Conservation (phyloP, 2,888 invertebrate genomes). For the Trachelus stipa region DNA sequence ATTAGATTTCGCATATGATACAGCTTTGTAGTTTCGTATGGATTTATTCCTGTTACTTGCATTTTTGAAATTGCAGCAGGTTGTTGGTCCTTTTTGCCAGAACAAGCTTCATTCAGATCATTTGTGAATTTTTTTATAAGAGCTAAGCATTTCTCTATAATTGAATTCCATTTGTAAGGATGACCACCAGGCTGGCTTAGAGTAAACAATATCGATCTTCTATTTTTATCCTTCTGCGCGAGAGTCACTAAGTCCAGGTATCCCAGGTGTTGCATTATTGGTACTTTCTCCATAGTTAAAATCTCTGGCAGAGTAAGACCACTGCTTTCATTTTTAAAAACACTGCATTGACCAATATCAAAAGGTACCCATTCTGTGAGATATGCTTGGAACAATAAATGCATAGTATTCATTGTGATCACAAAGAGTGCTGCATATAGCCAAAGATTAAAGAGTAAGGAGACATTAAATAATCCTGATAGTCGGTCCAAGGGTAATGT, state of each 20-base stretch:
- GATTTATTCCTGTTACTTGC: constrained; percentile 34
- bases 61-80: constrained; percentile 26
- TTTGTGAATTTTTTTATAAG: constrained; percentile 75
- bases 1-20: constrained; percentile 26
- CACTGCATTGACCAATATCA: constrained; percentile 68
- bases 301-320: constrained; percentile 73
- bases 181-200: constrained; percentile 88
- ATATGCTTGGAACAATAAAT: constrained; percentile 76
- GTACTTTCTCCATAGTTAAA: constrained; percentile 71
- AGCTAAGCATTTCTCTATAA: constrained; percentile 74
- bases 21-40: constrained; percentile 26
- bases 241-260: constrained; percentile 79
- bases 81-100: constrained; percentile 33
- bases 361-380: constrained; percentile 79
- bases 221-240: constrained; percentile 71
- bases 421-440: constrained; percentile 77
- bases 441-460: constrained; percentile 76
- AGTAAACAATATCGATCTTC: constrained; percentile 77
- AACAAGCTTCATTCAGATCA: constrained; percentile 71
- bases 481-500: constrained; percentile 69
- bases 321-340: constrained; percentile 49
- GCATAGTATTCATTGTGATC: constrained; percentile 78
- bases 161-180: constrained; percentile 86
- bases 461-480: constrained; percentile 66
- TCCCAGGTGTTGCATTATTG: constrained; percentile 81